phyloP scores from a whole-genome alignment of 2,797 vertebrate genomes.

The Lateolabrax maculatus region DNA sequence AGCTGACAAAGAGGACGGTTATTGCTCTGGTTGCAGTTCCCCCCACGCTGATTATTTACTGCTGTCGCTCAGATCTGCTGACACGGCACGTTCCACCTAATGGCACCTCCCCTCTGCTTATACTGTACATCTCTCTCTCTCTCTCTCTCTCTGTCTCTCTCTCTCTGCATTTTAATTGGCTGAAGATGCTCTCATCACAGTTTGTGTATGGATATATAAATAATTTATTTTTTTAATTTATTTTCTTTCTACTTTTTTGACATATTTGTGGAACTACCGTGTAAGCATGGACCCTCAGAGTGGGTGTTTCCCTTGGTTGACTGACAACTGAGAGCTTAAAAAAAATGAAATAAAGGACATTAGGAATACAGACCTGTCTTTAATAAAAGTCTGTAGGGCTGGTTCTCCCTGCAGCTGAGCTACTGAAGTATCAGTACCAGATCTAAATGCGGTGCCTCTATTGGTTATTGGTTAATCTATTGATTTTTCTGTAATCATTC shows the following conservation, averaged over 20 bases:
- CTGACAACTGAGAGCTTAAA: background rate
- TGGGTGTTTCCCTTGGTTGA: background rate
- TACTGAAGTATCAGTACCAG: too few relatives aligned
- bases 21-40: slow-evolving; percentile 54
- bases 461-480: background rate
- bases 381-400: too few relatives aligned
- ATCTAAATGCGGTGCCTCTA: too few relatives aligned
- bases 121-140: background rate
- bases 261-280: background rate
- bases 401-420: background rate
- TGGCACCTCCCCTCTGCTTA: slow-evolving; percentile 22
- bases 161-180: background rate
- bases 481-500: background rate
- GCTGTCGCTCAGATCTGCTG: slow-evolving; percentile 64
- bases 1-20: slow-evolving; percentile 51
- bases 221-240: background rate
- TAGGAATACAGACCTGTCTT: background rate
- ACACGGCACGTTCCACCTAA: slow-evolving; percentile 47
- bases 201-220: background rate
- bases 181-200: background rate
- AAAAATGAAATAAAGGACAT: background rate
- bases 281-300: background rate
- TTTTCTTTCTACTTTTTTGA: background rate
- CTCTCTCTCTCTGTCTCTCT: background rate
- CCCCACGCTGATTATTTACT: slow-evolving; percentile 54